Evolutionary conservation across 1,140 invertebrate genomes (phyloP).

Genomic region (Pseudomyrmex pallidus): DNA sequence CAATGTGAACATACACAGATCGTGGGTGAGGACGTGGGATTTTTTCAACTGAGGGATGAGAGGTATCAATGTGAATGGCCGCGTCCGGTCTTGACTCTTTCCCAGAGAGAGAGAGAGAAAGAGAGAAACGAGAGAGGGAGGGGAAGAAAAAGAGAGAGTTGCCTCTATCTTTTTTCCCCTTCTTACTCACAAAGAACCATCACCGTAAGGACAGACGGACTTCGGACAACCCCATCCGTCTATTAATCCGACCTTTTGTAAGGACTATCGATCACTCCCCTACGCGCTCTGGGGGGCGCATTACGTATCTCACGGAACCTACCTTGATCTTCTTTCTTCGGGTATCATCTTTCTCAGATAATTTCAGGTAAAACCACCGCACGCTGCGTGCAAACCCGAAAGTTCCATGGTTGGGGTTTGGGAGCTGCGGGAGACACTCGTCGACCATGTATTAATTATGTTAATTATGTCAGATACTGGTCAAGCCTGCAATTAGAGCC

Average conservation of each 20-base stretch:
- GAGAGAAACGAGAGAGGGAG: no score
- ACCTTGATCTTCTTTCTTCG: slow-evolving; percentile 47
- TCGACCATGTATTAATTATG: slow-evolving; percentile 74
- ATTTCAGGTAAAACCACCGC: slow-evolving; percentile 74
- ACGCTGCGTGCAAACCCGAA: slow-evolving; percentile 71
- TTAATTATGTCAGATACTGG: slow-evolving; percentile 64
- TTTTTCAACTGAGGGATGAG: not conserved
- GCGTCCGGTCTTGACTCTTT: not conserved
- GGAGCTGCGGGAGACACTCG: slow-evolving; percentile 76
- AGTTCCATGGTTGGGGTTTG: slow-evolving; percentile 66
- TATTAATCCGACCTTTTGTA: slow-evolving; percentile 78
- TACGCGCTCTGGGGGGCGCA: slow-evolving; percentile 53
- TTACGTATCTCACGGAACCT: slow-evolving; percentile 42
- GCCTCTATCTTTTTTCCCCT: slow-evolving; percentile 1
- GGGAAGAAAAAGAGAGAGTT: not conserved
- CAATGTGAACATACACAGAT: slow-evolving; percentile 47
- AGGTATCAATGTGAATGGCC: slow-evolving; percentile 4
- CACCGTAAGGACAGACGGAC: slow-evolving; percentile 30
- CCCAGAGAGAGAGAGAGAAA: no score
- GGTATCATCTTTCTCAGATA: slow-evolving; percentile 44
- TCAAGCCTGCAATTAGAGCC: slow-evolving; percentile 3
- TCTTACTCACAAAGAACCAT: slow-evolving; percentile 19
- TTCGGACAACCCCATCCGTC: slow-evolving; percentile 70
- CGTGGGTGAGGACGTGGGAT: slow-evolving; percentile 29
- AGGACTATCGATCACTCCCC: slow-evolving; percentile 76